These are phyloP conservation scores for Hemiscyllium ocellatum DNA, from an alignment of 2,113 vertebrate species.

Conservation along the genomic window DNA sequence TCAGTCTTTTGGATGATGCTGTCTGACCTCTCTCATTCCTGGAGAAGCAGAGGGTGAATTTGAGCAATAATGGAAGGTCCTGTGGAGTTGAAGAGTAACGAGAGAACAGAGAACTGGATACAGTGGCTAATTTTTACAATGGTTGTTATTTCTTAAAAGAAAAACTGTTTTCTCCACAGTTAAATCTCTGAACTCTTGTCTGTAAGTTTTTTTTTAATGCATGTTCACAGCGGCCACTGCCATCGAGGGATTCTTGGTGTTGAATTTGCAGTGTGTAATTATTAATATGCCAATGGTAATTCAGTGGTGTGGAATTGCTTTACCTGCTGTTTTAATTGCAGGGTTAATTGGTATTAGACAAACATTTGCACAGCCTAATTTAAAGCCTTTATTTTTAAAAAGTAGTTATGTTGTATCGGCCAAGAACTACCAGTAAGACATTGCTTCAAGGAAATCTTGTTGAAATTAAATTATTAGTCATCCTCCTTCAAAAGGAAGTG, in stretches of 20 bases:
- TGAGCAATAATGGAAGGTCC: neutral
- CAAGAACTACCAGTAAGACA: neutral
- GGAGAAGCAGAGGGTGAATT: neutral
- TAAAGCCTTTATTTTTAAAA: neutral
- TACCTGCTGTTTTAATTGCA: neutral
- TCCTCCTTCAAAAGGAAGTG: neutral
- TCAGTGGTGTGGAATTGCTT: neutral
- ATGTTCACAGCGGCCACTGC: neutral
- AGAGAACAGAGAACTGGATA: neutral
- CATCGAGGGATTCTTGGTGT: neutral
- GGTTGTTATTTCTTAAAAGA: neutral
- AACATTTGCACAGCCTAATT: neutral
- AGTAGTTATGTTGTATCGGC: neutral
- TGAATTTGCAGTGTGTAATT: neutral
- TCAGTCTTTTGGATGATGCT: neutral
- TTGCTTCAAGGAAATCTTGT: neutral
- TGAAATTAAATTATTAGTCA: neutral
- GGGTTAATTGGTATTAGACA: neutral
- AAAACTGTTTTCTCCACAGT: neutral
- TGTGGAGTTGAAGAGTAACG: neutral
- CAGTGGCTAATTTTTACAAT: neutral
- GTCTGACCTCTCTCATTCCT: neutral
- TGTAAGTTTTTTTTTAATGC: neutral
- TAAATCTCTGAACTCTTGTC: neutral
- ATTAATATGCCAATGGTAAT: neutral